Evolutionary conservation across 1,140 invertebrate species (phyloP), one percentile per base, ranked within the genome.

Genomic region (Drosophila orena): DNA sequence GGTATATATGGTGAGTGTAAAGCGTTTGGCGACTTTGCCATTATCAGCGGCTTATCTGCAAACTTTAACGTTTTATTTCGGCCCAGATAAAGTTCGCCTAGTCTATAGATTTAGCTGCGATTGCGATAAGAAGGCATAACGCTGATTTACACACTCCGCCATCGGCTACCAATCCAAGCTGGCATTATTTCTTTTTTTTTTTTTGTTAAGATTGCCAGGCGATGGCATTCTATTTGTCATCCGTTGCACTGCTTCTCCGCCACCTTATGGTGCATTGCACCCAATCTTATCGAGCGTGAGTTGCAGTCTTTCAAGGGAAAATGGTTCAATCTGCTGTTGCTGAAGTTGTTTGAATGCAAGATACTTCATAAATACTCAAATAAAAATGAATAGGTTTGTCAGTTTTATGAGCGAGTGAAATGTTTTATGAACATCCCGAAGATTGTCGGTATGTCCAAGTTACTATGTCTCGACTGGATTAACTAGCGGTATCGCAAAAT

Each of bases 41-140:
- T 52, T 73, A 77, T 59, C 49, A 73, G n/a, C 15, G 59, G 58
- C 53, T 89, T 84, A 88, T 88, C 84, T 89, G 15, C 54, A 62
- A 50, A 66, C 68, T 80, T 71, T 73, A 73, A 69, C 42, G 55
- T 84, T 88, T 89, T 84, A 89, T 88, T 90, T 77, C 14, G 68
- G 50, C 37, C 84, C 57, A 84, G 84, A 88, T 89, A 84, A 74
- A 54, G 72, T 44, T 20, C 40, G 58, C 56, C 61, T 22, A 43
- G 56, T 35, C 56, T 60, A 74, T 76, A 88, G 79, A 89, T 88
- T 83, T 83, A 46, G 24, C 59, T 37, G 44, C 46, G 62, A 81
- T 83, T 75, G 70, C 27, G 79, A 86, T 88, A 88, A 71, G 60
- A 38, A 27, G 15, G 7, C 38, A 8, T 8, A 34, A 34, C 65